phyloP scores from a whole-genome alignment of 2,113 vertebrate species.

The Ictalurus furcatus region DNA sequence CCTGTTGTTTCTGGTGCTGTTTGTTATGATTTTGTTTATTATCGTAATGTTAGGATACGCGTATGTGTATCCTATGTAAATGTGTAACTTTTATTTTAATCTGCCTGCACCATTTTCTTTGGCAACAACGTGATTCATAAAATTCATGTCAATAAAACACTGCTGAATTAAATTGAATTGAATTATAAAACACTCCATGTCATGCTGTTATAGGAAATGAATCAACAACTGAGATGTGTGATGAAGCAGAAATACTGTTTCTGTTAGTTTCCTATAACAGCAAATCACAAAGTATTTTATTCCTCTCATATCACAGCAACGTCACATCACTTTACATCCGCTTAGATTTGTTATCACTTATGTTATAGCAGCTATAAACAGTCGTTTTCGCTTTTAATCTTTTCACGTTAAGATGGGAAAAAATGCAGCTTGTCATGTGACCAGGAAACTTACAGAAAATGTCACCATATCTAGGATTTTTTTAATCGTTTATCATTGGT shows the following conservation, averaged over 20 bases:
- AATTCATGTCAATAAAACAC: not conserved
- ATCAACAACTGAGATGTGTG: not conserved
- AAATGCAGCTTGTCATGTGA: too few species aligned
- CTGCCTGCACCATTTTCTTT: not conserved
- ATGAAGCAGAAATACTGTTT: not conserved
- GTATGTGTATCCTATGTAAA: too few species aligned
- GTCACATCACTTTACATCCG: not conserved
- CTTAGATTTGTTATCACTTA: not conserved
- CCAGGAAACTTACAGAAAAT: not conserved
- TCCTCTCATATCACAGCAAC: not conserved
- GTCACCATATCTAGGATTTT: not conserved
- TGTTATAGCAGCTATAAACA: not conserved
- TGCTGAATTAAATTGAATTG: not conserved
- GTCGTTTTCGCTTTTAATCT: not conserved
- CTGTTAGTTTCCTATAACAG: not conserved
- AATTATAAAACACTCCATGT: not conserved
- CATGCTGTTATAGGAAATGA: not conserved
- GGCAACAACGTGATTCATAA: not conserved
- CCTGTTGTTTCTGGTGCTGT: too few species aligned
- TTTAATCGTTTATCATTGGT: too few species aligned
- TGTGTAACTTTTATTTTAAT: not conserved
- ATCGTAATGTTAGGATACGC: not conserved
- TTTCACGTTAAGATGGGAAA: too few species aligned
- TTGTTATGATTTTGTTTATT: not conserved
- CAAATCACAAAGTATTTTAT: not conserved